phyloP scores from a whole-genome alignment of 2,113 vertebrate species.

The Noctilio leporinus region DNA sequence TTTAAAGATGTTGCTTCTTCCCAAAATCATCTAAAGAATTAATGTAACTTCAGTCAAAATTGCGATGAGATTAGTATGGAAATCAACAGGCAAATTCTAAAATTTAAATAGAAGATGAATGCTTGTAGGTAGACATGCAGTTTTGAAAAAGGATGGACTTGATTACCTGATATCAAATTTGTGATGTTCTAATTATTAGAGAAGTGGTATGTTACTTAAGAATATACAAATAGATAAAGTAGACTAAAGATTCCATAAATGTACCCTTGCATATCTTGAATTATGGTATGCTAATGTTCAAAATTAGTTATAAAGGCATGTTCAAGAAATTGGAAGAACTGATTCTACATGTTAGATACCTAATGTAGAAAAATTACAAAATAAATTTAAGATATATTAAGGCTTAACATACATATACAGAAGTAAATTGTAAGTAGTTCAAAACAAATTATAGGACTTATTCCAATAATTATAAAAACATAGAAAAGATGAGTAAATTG shows the following conservation, averaged over 20 bases:
- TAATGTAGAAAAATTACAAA: neutral
- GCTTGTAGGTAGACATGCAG: neutral
- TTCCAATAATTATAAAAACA: neutral
- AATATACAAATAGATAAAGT: conserved; percentile 17
- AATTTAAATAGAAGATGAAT: conserved; percentile 46
- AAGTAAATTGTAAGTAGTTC: neutral
- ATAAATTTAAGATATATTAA: neutral
- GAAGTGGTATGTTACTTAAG: neutral
- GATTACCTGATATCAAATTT: conserved; percentile 30
- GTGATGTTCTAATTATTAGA: conserved; percentile 25
- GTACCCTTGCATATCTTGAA: neutral
- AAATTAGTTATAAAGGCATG: neutral
- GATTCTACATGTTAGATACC: neutral
- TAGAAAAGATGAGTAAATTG: neutral
- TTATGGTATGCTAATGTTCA: neutral
- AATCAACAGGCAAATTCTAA: conserved; percentile 31
- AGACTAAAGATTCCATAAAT: neutral
- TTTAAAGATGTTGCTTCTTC: conserved; percentile 35
- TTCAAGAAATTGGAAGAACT: neutral
- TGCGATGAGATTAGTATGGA: conserved; percentile 36
- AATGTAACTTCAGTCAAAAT: conserved; percentile 20
- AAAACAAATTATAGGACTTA: neutral
- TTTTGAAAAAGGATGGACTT: neutral
- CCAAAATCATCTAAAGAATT: conserved; percentile 48
- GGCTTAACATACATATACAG: neutral